Base-by-base conservation (phyloP, 2,797 vertebrate genomes). In the Gambelia wislizenii region DNA sequence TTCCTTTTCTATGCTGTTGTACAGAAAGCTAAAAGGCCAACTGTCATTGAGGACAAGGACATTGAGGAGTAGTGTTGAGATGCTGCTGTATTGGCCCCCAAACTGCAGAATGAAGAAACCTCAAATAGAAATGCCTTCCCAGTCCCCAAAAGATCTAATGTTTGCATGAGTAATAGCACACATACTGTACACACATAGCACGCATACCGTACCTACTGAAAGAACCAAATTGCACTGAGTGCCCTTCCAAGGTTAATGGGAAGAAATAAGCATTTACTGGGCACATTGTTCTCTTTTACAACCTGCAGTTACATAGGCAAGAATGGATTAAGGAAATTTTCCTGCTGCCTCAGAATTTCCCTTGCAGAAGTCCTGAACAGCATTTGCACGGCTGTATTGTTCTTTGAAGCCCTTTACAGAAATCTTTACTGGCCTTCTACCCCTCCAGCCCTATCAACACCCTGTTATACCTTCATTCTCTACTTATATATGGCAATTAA, bases 251-350 rank as follows among this genome's bases (percentile, higher is more conserved):
- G 36, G 72, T 74, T 67, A 52, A 6, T 30, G 4, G 30, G 16
- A 27, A n/a, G 42, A 1, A 4, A 44, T 69, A 70, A 56, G 54
- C 44, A 77, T 39, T 74, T 20, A 7, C 25, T 16, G 14, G n/a
- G 84, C 6, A 27, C 4, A 3, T 13, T 76, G 78, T n/a, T 14
- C 36, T 33, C 3, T 56, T 36, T 20, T 59, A 9, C 25, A 44
- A 13, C 12, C 44, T 79, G 44, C 9, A 27, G 18, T 76, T 75
- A 36, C 56, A 20, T 1, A 16, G 39, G 27, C 42, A 9, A 52
- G 36, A 20, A 2, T 27, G 20, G 49, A 39, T 76, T 67, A 86
- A 75, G 39, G 39, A 89, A 90, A 69, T 82, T 64, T 22, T 89
- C 27, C 36, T 72, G 49, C 64, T 83, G 12, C 72, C 20, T 69